Evolutionary conservation across 2,888 invertebrate genomes (phyloP), one percentile per base, ranked within the genome.

Genomic region (Xestobium rufovillosum): DNA sequence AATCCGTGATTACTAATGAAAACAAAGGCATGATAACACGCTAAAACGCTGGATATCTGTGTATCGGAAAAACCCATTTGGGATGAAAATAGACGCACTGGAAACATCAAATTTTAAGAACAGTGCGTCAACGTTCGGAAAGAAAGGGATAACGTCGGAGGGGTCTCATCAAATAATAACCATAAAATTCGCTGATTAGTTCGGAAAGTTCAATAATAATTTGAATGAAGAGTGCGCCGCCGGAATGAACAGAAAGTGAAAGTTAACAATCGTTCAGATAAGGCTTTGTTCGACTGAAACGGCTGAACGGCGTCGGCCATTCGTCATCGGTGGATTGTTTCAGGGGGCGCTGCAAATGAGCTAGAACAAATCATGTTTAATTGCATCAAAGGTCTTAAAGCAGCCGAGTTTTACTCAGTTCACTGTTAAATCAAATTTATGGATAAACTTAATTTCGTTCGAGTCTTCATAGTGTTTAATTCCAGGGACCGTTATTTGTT

Each of bases 291-390:
- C 57, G 51, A 46, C 50, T 50, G 52, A 56, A 55, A 55, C 47
- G 45, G 36, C 23, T 19, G 23, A 19, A 19, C 23, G 23, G 23
- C 23, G 23, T 19, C 47, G 50, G 49, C 61, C 60, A 63, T 64
- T 62, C 62, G 63, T 63, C 62, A 64, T 63, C 53, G 41, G 45
- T 48, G 56, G 49, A 57, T 59, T 58, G 56, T 55, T 52, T 53
- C 50, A 50, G 49, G 38, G 44, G 42, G 45, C 47, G 50, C 48
- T 57, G 58, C 56, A 59, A 61, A 63, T 59, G 60, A 59, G 53
- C 57, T 51, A 51, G 64, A 63, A 66, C 66, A 66, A 66, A 66
- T 66, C 64, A 65, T 64, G 62, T 65, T 66, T 66, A 66, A 66
- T 67, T 66, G 65, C 65, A 63, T 66, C 66, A 65, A 63, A 62